These are phyloP conservation scores for Conus canariensis DNA, from an alignment of 2,888 invertebrate genomes.

Conservation along the genomic window DNA sequence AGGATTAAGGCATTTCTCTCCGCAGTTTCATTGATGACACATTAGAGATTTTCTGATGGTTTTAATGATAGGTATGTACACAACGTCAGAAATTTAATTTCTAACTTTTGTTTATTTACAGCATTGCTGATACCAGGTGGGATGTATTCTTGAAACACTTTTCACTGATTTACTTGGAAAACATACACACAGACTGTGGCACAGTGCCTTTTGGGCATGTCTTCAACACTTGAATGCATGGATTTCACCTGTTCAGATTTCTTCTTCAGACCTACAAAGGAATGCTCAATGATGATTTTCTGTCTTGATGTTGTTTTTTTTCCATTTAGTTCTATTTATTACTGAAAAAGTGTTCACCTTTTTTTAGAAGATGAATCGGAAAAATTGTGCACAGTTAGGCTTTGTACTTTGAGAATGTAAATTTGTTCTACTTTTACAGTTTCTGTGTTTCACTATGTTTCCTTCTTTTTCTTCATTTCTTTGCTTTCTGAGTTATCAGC, in stretches of 20 bases:
- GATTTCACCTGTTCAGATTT: neutral
- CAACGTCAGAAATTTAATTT: neutral
- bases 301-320: neutral
- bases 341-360: neutral
- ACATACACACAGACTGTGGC: neutral
- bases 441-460: neutral
- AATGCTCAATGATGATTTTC: neutral
- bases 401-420: neutral
- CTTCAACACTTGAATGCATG: neutral
- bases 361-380: neutral
- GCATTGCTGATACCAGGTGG: slow-evolving; percentile 8
- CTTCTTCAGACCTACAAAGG: neutral
- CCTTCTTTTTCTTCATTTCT: neutral
- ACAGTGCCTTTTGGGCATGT: neutral
- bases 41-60: neutral
- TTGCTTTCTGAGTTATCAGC: neutral
- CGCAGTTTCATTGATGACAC: neutral
- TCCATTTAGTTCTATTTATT: neutral
- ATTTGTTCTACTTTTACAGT: neutral
- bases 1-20: neutral
- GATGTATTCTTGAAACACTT: neutral
- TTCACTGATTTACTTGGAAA: slow-evolving; percentile 1
- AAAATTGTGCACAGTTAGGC: neutral
- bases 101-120: neutral
- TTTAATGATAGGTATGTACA: neutral